Evolutionary conservation across 2,888 invertebrate genomes (phyloP), one percentile per base, ranked within the genome.

Genomic region (Coleophora deauratella): DNA sequence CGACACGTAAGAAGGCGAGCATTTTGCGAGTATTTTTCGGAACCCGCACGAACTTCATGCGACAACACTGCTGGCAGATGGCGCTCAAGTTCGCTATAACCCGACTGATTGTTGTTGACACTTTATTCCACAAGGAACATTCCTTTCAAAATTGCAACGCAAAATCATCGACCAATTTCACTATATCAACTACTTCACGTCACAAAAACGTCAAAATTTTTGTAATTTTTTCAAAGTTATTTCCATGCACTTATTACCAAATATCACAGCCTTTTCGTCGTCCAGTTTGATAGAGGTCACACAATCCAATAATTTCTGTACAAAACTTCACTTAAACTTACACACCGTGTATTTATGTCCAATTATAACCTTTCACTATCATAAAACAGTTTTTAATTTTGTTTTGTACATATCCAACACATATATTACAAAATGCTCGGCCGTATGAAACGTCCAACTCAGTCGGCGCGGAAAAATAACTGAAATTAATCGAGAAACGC

Each of bases 401-500:
- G 46, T 43, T 74, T 72, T 66, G 49, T 71, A 72, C 66, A 76
- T 61, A 31, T 21, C 21, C 3, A 21, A 4, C 3, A 6, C 6
- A 64, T 63, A 72, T 70, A 70, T 70, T 72, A 69, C 61, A 76
- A 77, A 78, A 73, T 64, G 63, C 65, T 63, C 59, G 70, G 78
- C 73, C 73, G 69, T 71, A 66, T 62, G 71, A 69, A 63, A 67
- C 47, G 47, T 51, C 43, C 30, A 9, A 51, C 69, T 55, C 72
- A 64, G 68, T 72, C 75, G 65, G 55, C 79, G 82, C 81, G 71
- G 55, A 69, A 74, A 71, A 74, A 67, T 71, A 77, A 84, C 81
- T 84, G 73, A 82, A 72, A 68, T 46, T 41, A 51, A 64, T 71
- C 64, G 71, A 73, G 77, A 80, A 82, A 84, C 81, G 79, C 81